A percentile compares a stretch with the other conserved stretches of the same genome.
phyloP scores from a whole-genome alignment of 2,888 invertebrate genomes.

The Stenodera caucasica region DNA sequence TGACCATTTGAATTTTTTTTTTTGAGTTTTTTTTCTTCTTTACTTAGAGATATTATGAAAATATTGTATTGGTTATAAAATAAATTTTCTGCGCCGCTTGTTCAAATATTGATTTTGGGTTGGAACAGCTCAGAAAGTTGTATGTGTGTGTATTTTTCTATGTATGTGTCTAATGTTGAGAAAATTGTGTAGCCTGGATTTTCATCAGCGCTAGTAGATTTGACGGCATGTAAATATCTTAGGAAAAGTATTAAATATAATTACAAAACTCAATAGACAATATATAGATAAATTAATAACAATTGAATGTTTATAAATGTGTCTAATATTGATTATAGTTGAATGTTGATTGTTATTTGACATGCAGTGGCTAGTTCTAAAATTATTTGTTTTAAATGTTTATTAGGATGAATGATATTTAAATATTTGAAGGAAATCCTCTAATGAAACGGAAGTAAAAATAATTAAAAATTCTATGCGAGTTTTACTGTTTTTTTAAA shows the following conservation, averaged over 20 bases:
- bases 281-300: neutral
- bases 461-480: constrained; percentile 29
- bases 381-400: neutral
- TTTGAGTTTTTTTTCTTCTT: no score
- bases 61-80: constrained; percentile 18
- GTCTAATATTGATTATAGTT: neutral
- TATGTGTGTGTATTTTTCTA: neutral
- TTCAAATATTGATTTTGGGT: constrained; percentile 51
- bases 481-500: constrained; percentile 10
- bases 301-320: neutral
- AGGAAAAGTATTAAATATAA: neutral
- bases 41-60: neutral
- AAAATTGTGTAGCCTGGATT: constrained; percentile 25
- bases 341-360: neutral
- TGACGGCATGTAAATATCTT: constrained; percentile 28
- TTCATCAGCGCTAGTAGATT: constrained; percentile 24
- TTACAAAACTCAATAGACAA: neutral
- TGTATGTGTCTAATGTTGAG: constrained; percentile 12
- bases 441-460: constrained; percentile 34
- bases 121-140: constrained; percentile 36
- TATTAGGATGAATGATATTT: neutral
- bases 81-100: constrained; percentile 43
- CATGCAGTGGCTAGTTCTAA: neutral
- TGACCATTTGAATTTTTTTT: no score
- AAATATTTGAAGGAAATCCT: constrained; percentile 1